Evolutionary conservation across 2,888 invertebrate genomes (phyloP).

Genomic region (Ectemnius lituratus): DNA sequence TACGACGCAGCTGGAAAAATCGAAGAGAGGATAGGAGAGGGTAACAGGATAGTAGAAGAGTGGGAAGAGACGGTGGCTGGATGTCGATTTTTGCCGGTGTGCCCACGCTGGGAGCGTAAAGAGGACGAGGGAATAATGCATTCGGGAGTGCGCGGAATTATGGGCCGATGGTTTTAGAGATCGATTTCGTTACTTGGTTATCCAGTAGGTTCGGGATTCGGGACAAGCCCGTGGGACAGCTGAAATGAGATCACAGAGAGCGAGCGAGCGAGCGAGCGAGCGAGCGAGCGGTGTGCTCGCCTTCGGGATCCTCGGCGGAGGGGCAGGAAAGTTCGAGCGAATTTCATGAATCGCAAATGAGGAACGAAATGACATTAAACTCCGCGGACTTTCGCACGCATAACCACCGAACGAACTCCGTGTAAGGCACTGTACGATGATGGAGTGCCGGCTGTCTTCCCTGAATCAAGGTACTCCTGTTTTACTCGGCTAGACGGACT

Average conservation of each 20-base stretch:
- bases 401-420: conserved; percentile 50
- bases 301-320: conserved; percentile 45
- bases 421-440: conserved; percentile 50
- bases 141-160: conserved; percentile 33
- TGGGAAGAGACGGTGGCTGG: too few relatives aligned
- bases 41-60: too few relatives aligned
- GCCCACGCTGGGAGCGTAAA: too few relatives aligned
- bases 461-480: conserved; percentile 17
- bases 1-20: too few relatives aligned
- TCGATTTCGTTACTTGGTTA: conserved; percentile 58
- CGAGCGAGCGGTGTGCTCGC: conserved; percentile 37
- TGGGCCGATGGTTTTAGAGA: conserved; percentile 36
- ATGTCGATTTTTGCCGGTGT: background rate
- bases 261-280: too few relatives aligned
- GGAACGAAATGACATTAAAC: conserved; percentile 66
- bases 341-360: conserved; percentile 71
- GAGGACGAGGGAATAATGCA: conserved; percentile 11
- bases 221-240: conserved; percentile 56
- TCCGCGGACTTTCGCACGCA: conserved; percentile 61
- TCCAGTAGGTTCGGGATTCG: conserved; percentile 52
- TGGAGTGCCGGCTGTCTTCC: conserved; percentile 29
- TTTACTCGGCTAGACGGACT: background rate
- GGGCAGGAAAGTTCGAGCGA: conserved; percentile 59
- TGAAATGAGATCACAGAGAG: conserved; percentile 62
- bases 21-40: too few relatives aligned